phyloP scores from a whole-genome alignment of 2,888 invertebrate genomes.

The Ophioninae sp. region DNA sequence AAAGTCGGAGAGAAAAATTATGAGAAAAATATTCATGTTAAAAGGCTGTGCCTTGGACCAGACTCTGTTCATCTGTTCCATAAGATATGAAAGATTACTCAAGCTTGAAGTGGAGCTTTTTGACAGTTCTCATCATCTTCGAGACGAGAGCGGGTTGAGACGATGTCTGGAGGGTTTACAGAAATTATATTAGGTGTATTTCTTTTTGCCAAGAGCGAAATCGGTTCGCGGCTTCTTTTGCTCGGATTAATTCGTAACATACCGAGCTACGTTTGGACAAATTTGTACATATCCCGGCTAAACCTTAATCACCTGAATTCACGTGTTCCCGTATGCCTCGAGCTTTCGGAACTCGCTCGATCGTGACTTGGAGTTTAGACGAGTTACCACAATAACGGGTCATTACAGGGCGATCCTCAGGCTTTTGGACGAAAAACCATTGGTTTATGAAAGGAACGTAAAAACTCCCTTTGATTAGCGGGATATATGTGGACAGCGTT shows the following conservation, averaged over 20 bases:
- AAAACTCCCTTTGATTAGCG: background rate
- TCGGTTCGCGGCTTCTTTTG: slow-evolving; percentile 55
- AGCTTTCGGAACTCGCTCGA: slow-evolving; percentile 1
- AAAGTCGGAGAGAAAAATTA: background rate
- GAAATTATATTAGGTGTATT: too few species aligned
- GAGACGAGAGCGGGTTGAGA: slow-evolving; percentile 41
- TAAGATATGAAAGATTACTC: slow-evolving; percentile 18
- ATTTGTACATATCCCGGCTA: slow-evolving; percentile 32
- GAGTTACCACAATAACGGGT: slow-evolving; percentile 12
- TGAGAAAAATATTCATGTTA: background rate
- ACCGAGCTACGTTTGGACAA: background rate
- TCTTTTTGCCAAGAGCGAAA: slow-evolving; percentile 57
- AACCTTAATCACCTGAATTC: slow-evolving; percentile 46
- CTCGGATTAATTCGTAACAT: slow-evolving; percentile 58
- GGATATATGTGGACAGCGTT: background rate
- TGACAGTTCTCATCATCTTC: slow-evolving; percentile 13
- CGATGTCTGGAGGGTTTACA: slow-evolving; percentile 60
- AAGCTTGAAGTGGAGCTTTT: slow-evolving; percentile 23
- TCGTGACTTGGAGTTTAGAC: slow-evolving; percentile 23
- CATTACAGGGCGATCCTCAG: background rate
- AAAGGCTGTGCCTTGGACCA: slow-evolving; percentile 10
- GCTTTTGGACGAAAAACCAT: background rate
- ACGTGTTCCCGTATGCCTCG: background rate
- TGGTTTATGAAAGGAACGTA: background rate
- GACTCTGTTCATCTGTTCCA: slow-evolving; percentile 33